Conservation (phyloP, 2,797 vertebrate species). For the Vireo griseus region DNA sequence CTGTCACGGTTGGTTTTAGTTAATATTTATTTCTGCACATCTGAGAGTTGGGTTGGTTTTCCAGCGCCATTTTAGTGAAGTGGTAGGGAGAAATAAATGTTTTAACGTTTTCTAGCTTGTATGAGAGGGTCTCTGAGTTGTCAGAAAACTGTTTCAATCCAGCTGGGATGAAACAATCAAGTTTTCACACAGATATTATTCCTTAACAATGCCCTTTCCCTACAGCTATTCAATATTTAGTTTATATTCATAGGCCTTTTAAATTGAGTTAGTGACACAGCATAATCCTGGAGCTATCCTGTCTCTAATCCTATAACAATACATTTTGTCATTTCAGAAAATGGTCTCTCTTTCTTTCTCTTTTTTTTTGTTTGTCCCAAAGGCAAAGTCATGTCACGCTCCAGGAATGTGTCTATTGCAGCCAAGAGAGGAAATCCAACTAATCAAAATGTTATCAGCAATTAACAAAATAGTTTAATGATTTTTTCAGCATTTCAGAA, state of each 20-base stretch:
- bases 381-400: conserved; percentile 60
- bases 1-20: not conserved
- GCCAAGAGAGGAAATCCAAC: conserved; percentile 65
- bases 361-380: conserved; percentile 54
- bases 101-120: not conserved
- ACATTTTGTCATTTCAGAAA: conserved; percentile 69
- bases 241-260: conserved; percentile 16
- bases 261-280: conserved; percentile 49
- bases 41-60: not conserved
- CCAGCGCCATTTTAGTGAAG: not conserved
- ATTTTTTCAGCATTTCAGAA: conserved; percentile 44
- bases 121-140: not conserved
- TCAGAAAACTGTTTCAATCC: not conserved
- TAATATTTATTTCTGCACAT: not conserved
- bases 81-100: not conserved
- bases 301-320: conserved; percentile 66
- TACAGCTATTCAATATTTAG: conserved; percentile 30
- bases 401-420: conserved; percentile 60
- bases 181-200: conserved; percentile 23
- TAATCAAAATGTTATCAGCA: conserved; percentile 71
- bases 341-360: not conserved
- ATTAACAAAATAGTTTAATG: conserved; percentile 69
- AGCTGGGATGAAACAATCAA: not conserved
- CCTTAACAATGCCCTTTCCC: not conserved
- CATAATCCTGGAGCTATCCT: conserved; percentile 36